These are phyloP conservation scores for Asarcornis scutulata DNA, from an alignment of 2,113 vertebrate genomes.

Conservation along the genomic window DNA sequence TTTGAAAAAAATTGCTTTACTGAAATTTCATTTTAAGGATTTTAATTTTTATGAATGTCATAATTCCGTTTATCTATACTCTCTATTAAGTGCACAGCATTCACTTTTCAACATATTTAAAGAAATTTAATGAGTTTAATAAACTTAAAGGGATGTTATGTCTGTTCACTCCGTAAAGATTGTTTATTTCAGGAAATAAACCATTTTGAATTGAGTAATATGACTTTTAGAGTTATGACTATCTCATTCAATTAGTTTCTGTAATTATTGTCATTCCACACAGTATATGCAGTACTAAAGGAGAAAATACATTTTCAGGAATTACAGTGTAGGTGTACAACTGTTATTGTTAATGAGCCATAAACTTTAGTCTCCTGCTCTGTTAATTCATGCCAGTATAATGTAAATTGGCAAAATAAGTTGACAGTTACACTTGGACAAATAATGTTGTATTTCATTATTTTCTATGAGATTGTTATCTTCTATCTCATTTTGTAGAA, in stretches of 20 bases:
- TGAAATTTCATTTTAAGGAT: slow-evolving; percentile 39
- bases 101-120: slow-evolving; percentile 56
- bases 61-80: slow-evolving; percentile 18
- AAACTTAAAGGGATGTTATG: slow-evolving; percentile 57
- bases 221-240: slow-evolving; percentile 66
- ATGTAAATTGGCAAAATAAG: slow-evolving; percentile 54
- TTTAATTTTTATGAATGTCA: slow-evolving; percentile 39
- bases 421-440: slow-evolving; percentile 46
- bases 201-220: slow-evolving; percentile 59
- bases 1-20: neutral
- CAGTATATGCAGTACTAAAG: slow-evolving; percentile 43
- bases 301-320: slow-evolving; percentile 67
- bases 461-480: neutral
- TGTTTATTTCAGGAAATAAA: slow-evolving; percentile 69
- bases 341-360: slow-evolving; percentile 70
- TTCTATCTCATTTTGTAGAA: neutral
- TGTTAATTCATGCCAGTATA: slow-evolving; percentile 47
- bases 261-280: slow-evolving; percentile 69
- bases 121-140: slow-evolving; percentile 72
- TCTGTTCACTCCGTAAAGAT: slow-evolving; percentile 16
- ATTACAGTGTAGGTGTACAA: slow-evolving; percentile 65
- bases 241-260: slow-evolving; percentile 72
- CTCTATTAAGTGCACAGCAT: slow-evolving; percentile 45
- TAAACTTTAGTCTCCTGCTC: slow-evolving; percentile 64
- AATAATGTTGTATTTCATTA: slow-evolving; percentile 7